Conservation (phyloP, 2,888 invertebrate species). For the Polylopha cassiicola region DNA sequence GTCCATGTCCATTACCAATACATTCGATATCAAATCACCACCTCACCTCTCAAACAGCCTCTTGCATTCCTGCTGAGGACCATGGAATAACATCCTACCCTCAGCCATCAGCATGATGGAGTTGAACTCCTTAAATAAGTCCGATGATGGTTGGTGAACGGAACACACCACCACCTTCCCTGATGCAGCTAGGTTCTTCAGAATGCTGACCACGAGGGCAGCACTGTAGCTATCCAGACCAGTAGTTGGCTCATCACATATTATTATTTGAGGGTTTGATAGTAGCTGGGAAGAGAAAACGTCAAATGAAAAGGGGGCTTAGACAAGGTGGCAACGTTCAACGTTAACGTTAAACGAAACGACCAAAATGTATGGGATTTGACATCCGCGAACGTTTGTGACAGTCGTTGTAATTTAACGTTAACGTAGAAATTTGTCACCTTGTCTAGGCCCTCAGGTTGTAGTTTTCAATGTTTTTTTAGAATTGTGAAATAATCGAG, state of each 20-base stretch:
- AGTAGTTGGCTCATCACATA: slow-evolving; percentile 96
- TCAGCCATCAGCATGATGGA: slow-evolving; percentile 85
- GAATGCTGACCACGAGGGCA: slow-evolving; percentile 82
- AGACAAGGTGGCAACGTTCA: too few species aligned
- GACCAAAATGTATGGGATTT: too few species aligned
- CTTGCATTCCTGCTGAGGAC: slow-evolving; percentile 80
- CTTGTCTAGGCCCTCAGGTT: too few species aligned
- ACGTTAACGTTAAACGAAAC: too few species aligned
- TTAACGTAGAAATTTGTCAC: too few species aligned
- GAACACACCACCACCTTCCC: slow-evolving; percentile 89
- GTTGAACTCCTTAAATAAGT: slow-evolving; percentile 87
- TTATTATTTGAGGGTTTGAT: slow-evolving; percentile 89
- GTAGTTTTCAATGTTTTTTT: too few species aligned
- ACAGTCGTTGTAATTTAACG: too few species aligned
- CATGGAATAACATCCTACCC: slow-evolving; percentile 86
- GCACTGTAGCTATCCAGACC: slow-evolving; percentile 95
- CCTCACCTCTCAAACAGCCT: slow-evolving; percentile 80
- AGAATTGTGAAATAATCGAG: too few species aligned
- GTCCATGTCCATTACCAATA: not conserved
- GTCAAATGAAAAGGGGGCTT: not conserved
- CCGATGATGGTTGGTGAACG: slow-evolving; percentile 93
- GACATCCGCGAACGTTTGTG: too few species aligned
- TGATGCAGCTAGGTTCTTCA: slow-evolving; percentile 77
- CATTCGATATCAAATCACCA: not conserved
- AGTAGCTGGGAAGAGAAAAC: slow-evolving; percentile 78